Evolutionary conservation across 2,888 invertebrate genomes (phyloP), one percentile per base, ranked within the genome.

Genomic region (Diaphora mendica): DNA sequence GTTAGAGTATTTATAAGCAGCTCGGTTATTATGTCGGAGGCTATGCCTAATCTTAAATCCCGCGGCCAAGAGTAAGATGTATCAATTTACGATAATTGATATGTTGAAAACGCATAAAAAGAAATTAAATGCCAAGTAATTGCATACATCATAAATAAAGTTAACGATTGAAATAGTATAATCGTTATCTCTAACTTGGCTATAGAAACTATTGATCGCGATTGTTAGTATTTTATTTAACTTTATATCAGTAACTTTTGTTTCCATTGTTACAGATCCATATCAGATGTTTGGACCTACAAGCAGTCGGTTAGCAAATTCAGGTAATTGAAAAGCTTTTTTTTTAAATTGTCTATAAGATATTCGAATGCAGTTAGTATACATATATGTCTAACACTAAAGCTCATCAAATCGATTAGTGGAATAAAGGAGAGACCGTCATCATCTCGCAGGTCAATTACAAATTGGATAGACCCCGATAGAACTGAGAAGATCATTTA

Each of bases 271-370:
- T 97, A 75, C 97, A 99, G 99, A 99, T 98, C 99, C 99, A 92
- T 99, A 99, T 97, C 99, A 99, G 96, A 98, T 99, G 98, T 99
- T 99, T 94, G 99, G 99, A 79, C 98, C 99, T 78, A 99, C 99
- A 80, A 99, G 99, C 96, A 99, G 99, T 96, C 97, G 99, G 90
- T 96, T 99, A 91, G 99, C 99, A 73, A 99, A 98, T 95, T 99
- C 99, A 96, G 98, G 98, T 98, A 96, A 96, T 96, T 91, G 20
- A 35, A 23, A 7, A 20, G 30, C 1, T 4, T 3, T 62, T 62
- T 69, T 69, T 55, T 7, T 13, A 7, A 30, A 64, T 7, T 33
- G 5, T 64, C 62, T n/a, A 8, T 55, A 55, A 11, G 1, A 55
- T 55, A 0, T 23, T 55, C n/a, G n/a, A 2, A n/a, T 55, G 1